Percentiles rank a stretch among this genome's conserved stretches.
Conservation (phyloP, 2,797 vertebrate genomes). For the Helicolenus hilgendorfi region DNA sequence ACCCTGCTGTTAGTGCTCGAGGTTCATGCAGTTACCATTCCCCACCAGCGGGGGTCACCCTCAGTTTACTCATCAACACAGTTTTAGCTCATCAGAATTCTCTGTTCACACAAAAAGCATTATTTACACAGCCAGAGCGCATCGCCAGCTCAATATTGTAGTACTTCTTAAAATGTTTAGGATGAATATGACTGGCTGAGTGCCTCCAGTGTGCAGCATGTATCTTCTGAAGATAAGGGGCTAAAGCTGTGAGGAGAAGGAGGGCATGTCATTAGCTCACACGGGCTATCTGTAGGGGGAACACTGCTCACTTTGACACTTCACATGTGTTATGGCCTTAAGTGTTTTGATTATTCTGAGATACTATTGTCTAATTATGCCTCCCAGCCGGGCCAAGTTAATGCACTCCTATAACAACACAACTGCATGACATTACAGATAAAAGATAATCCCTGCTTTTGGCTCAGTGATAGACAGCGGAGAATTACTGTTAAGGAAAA, state of each 20-base stretch:
- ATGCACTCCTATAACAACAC: background rate
- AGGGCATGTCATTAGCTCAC: background rate
- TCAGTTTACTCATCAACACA: background rate
- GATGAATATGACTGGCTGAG: background rate
- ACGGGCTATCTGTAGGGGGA: background rate
- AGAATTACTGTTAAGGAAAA: constrained; percentile 7
- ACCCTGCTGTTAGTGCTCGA: background rate
- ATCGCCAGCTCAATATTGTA: background rate
- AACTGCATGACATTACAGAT: background rate
- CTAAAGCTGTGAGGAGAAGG: background rate
- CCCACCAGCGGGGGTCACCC: constrained; percentile 68
- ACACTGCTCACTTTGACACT: constrained; percentile 24
- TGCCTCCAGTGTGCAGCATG: background rate
- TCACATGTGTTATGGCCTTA: background rate
- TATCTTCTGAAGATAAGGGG: background rate
- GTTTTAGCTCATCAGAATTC: background rate
- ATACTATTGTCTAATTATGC: constrained; percentile 5
- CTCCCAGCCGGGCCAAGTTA: background rate
- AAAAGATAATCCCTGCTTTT: background rate
- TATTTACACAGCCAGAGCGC: background rate
- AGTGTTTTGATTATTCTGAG: background rate
- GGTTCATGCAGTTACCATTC: background rate
- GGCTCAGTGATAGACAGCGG: background rate
- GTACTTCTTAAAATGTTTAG: background rate
- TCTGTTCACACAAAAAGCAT: background rate